Conservation (phyloP, 2,113 vertebrate species). For the Crotalus helleri region DNA sequence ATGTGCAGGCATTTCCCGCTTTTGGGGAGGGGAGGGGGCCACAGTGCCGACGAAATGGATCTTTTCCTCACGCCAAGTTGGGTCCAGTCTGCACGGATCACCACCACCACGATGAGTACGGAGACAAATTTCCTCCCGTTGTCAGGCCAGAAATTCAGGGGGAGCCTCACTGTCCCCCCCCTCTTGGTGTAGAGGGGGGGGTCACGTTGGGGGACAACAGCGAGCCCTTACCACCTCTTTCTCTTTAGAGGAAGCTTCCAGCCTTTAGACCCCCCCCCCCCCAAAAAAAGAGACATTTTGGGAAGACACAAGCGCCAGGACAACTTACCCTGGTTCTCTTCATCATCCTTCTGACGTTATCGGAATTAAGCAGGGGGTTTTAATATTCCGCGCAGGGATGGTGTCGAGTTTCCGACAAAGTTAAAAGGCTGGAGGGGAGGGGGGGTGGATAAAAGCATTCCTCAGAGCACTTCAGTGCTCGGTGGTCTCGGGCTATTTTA, state of each 20-base stretch:
- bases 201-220: slow-evolving; percentile 26
- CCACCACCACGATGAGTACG: slow-evolving; percentile 22
- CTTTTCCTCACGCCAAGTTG: slow-evolving; percentile 45
- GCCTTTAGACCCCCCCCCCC: not conserved
- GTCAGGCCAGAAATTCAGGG: slow-evolving; percentile 38
- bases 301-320: slow-evolving; percentile 21
- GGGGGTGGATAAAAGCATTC: not conserved
- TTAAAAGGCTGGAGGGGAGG: not conserved
- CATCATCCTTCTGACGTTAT: not conserved
- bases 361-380: not conserved
- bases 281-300: slow-evolving; percentile 11
- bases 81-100: slow-evolving; percentile 39
- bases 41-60: slow-evolving; percentile 54
- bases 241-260: not conserved
- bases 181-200: slow-evolving; percentile 48
- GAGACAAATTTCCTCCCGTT: slow-evolving; percentile 38
- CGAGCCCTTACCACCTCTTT: not conserved
- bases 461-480: not conserved
- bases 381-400: not conserved
- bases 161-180: slow-evolving; percentile 47
- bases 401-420: not conserved
- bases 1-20: slow-evolving; percentile 52
- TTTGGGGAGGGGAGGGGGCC: slow-evolving; percentile 36
- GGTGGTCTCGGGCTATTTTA: slow-evolving; percentile 2
- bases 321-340: not conserved